A percentile compares a stretch with the other conserved stretches of the same genome.
Conservation (phyloP, 1,140 invertebrate species). For the Mycetomoellerius zeteki region DNA sequence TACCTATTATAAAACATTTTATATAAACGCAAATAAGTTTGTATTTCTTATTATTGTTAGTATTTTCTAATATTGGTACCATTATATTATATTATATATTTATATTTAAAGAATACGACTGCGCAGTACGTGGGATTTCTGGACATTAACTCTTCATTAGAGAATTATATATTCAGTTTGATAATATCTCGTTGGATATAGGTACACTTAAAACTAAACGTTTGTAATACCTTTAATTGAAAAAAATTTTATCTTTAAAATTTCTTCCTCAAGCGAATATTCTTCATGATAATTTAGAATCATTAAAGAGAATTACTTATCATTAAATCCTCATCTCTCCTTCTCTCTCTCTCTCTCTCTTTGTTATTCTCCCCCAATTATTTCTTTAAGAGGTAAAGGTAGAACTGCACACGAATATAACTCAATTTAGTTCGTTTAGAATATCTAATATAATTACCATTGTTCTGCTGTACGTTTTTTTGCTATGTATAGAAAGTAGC, state of each 20-base stretch:
- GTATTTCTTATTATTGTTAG: background rate
- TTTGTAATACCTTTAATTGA: background rate
- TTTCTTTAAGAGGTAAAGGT: background rate
- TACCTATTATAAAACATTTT: background rate
- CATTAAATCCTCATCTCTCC: background rate
- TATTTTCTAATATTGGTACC: too few relatives aligned
- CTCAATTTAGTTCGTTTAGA: conserved; percentile 9
- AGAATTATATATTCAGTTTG: background rate
- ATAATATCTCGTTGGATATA: background rate
- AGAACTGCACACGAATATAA: background rate
- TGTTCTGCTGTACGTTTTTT: background rate
- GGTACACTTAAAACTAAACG: background rate
- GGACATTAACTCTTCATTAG: background rate
- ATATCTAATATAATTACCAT: background rate
- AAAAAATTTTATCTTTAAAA: background rate
- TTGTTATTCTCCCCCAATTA: background rate
- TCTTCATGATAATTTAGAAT: background rate
- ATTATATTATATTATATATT: background rate
- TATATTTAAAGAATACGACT: background rate
- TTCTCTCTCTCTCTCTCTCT: background rate
- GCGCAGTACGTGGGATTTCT: background rate
- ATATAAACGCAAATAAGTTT: background rate
- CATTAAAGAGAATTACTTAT: conserved; percentile 22
- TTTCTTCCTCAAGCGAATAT: too few relatives aligned
- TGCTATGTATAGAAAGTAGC: background rate